These are phyloP conservation scores for Sylvia borin DNA, from an alignment of 2,797 vertebrate species.

Conservation along the genomic window DNA sequence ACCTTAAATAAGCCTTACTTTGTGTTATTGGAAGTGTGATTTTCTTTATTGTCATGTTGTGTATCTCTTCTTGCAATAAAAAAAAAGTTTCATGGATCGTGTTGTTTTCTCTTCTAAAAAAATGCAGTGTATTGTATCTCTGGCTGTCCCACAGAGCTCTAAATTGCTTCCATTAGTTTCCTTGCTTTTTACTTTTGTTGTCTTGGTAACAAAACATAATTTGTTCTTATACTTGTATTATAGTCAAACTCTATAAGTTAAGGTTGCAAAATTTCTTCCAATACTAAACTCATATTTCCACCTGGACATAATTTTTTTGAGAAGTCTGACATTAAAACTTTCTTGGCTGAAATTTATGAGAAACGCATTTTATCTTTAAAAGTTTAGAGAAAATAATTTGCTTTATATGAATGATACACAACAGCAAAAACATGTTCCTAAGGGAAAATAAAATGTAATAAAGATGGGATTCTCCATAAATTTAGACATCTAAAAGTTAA, in stretches of 20 bases:
- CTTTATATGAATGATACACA: background rate
- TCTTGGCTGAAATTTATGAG: background rate
- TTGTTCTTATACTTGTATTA: conserved; percentile 47
- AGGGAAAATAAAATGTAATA: background rate
- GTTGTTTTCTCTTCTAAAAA: conserved; percentile 60
- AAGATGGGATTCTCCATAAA: background rate
- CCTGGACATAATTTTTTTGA: background rate
- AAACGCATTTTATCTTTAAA: background rate
- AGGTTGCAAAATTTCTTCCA: conserved; percentile 19
- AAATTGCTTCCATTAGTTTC: conserved; percentile 73
- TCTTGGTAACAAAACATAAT: conserved; percentile 66
- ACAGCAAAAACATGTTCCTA: background rate
- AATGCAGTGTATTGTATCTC: conserved; percentile 38
- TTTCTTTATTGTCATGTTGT: conserved; percentile 7
- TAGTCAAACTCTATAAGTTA: background rate
- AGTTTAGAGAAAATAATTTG: background rate
- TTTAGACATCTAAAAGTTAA: background rate
- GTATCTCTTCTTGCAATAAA: background rate
- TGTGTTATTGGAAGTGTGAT: conserved; percentile 25
- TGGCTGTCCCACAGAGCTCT: conserved; percentile 51
- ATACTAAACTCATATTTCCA: background rate
- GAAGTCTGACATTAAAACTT: background rate
- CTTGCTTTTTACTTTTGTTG: conserved; percentile 66
- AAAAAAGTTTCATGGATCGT: conserved; percentile 26
- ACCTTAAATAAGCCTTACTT: conserved; percentile 22